phyloP scores from a whole-genome alignment of 2,888 invertebrate species.

The Mycalesis mineus region DNA sequence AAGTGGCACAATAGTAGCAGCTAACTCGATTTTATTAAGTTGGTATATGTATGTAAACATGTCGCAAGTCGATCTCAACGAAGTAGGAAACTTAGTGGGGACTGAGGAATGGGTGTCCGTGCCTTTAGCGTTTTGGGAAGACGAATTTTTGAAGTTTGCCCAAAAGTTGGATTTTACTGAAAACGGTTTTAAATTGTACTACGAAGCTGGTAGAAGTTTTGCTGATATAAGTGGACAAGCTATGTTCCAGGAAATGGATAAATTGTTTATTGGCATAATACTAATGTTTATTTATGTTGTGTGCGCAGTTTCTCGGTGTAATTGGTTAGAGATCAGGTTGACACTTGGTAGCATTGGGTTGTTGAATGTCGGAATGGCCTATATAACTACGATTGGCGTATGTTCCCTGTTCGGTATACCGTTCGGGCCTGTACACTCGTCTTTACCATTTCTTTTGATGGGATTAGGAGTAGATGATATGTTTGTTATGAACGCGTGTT shows the following conservation, averaged over 20 bases:
- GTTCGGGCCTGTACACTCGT: slow-evolving; percentile 89
- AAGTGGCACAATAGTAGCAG: slow-evolving; percentile 80
- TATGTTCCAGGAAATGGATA: slow-evolving; percentile 85
- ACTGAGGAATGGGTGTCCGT: slow-evolving; percentile 86
- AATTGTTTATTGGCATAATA: slow-evolving; percentile 81
- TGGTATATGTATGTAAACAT: slow-evolving; percentile 84
- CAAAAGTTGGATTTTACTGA: slow-evolving; percentile 46
- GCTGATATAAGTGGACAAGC: slow-evolving; percentile 84
- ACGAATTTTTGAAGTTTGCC: slow-evolving; percentile 72
- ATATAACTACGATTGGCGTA: slow-evolving; percentile 83
- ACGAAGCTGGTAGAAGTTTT: slow-evolving; percentile 83
- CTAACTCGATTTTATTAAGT: slow-evolving; percentile 79
- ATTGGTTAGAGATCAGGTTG: slow-evolving; percentile 84
- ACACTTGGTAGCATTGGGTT: slow-evolving; percentile 83
- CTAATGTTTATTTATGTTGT: slow-evolving; percentile 87
- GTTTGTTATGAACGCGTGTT: slow-evolving; percentile 89
- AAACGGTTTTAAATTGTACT: slow-evolving; percentile 68
- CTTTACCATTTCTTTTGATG: slow-evolving; percentile 88
- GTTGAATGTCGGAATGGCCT: slow-evolving; percentile 84
- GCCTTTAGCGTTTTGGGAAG: slow-evolving; percentile 80
- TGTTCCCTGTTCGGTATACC: slow-evolving; percentile 84
- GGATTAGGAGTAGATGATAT: slow-evolving; percentile 91
- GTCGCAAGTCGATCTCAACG: slow-evolving; percentile 80
- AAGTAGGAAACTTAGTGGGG: slow-evolving; percentile 84
- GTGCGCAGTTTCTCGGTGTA: slow-evolving; percentile 84